Base-by-base conservation (phyloP, 1,140 invertebrate genomes). In the Dinothrombium tinctorium region DNA sequence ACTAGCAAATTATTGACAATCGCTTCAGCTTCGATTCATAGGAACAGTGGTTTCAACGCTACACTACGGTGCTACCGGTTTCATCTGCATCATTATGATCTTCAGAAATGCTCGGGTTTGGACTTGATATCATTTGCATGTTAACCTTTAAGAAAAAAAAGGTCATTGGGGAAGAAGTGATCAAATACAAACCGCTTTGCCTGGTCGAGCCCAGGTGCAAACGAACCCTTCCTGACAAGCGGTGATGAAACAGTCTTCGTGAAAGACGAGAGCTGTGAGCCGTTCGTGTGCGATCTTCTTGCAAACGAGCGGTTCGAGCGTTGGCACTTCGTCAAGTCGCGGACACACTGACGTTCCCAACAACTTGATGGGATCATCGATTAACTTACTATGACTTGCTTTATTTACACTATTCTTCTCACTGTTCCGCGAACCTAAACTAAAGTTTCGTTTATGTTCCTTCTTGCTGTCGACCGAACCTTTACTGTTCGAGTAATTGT, bases 191-290 rank as follows among this genome's bases (percentile, higher is more conserved):
- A 46, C 44, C 40, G 15, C 33, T 49, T 48, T 52, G 28, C 76
- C 73, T 45, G 92, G 90, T 49, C 90, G 64, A 45, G 83, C 83
- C 89, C 89, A 98, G 35, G 87, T 95, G 60, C 86, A 89, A 26
- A 98, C 79, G 58, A 81, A 81, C 49, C 90, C 92, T 65, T 98
- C 90, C 58, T 95, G 89, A 64, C 89, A 96, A 41, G 89, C 86
- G 39, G 86, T 92, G 33, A 98, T 72, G 54, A 98, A 73, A 62
- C 81, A 94, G 63, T 96, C 90, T 56, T 89, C 76, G 46, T 82
- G 71, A 68, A 98, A 98, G 52, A 82, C 71, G 51, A 98, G 61
- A 50, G 83, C 74, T 51, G 86, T 94, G 51, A 96, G 68, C 53
- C 90, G 69, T 64, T 96, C 90, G 55, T 92, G 81, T 38, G 90